Percentiles rank a stretch among this genome's conserved stretches.
Conservation (phyloP, 2,888 invertebrate species). For the Cephonodes hylas region DNA sequence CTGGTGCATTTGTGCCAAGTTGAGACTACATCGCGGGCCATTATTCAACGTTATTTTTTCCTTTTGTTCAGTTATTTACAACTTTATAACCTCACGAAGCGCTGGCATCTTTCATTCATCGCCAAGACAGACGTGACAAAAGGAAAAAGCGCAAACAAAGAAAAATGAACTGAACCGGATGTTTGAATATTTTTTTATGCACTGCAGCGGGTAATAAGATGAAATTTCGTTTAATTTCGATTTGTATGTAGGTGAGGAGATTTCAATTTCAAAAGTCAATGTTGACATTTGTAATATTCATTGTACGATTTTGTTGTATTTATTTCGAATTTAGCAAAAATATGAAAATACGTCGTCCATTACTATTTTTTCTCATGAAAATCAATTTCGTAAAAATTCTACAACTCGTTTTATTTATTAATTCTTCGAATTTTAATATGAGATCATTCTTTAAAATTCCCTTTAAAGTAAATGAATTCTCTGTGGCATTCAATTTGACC, state of each 20-base stretch:
- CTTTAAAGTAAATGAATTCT: no score
- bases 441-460: no score
- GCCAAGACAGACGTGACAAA: neutral
- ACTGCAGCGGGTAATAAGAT: neutral
- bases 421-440: no score
- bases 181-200: neutral
- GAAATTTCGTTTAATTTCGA: neutral
- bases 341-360: no score
- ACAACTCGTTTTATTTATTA: no score
- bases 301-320: no score
- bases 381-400: no score
- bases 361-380: no score
- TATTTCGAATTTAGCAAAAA: no score
- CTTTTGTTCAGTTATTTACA: constrained; percentile 2
- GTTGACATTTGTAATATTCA: neutral
- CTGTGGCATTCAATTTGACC: no score
- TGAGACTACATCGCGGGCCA: neutral
- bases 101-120: constrained; percentile 1
- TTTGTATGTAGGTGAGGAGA: neutral
- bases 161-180: neutral
- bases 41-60: neutral
- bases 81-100: neutral
- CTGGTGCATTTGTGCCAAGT: constrained; percentile 3
- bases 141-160: neutral
- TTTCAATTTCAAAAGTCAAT: neutral